These are phyloP conservation scores for Rhabdophis nuchalis DNA, from an alignment of 2,797 vertebrate species.

Conservation along the genomic window DNA sequence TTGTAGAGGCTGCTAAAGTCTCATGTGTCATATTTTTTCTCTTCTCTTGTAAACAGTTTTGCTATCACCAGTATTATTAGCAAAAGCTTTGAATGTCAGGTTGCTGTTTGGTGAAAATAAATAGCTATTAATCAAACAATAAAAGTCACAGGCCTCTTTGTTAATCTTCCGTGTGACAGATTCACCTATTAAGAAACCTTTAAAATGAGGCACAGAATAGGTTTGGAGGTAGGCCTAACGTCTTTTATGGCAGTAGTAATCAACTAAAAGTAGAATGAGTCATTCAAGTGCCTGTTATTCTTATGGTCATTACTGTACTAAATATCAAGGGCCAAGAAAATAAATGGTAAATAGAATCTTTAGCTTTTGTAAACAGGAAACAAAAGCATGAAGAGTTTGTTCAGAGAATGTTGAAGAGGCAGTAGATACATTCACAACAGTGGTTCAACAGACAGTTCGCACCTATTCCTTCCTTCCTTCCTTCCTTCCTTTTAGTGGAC, in stretches of 20 bases:
- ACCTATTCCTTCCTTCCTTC: too few species aligned
- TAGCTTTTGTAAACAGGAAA: constrained; percentile 43
- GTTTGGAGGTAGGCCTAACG: constrained; percentile 26
- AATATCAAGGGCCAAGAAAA: constrained; percentile 32
- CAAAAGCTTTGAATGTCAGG: constrained; percentile 7
- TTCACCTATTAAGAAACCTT: constrained; percentile 20
- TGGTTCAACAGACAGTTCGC: too few species aligned
- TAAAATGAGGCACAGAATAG: constrained; percentile 27
- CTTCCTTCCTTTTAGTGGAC: too few species aligned
- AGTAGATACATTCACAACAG: neutral
- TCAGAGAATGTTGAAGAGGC: neutral
- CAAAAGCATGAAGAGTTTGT: constrained; percentile 36
- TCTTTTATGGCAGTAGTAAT: constrained; percentile 36
- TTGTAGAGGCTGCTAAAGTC: neutral
- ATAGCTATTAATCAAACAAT: constrained; percentile 15
- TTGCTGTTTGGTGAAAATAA: constrained; percentile 20
- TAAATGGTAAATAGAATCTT: constrained; percentile 50
- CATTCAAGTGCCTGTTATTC: constrained; percentile 26
- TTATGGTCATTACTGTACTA: neutral
- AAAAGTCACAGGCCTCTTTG: constrained; percentile 3
- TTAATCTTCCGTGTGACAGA: constrained; percentile 29
- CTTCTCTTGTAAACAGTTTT: constrained; percentile 1
- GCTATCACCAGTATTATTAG: neutral
- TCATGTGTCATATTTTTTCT: neutral
- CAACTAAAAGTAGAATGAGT: constrained; percentile 23